Evolutionary conservation across 1,140 invertebrate genomes (phyloP).

Genomic region (Elymnias hypermnestra): DNA sequence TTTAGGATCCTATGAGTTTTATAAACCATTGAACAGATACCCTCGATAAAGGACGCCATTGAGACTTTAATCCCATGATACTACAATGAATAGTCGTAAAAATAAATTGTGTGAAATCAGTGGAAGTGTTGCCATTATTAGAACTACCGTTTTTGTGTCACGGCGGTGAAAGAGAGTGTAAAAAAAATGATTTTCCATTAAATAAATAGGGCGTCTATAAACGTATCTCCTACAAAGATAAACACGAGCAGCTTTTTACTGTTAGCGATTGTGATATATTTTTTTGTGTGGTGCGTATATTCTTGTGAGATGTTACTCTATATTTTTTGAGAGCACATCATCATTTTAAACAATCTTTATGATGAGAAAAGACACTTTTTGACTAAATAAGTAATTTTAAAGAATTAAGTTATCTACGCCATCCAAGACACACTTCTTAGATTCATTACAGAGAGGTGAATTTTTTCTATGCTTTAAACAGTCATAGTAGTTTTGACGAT

Average conservation of each 20-base stretch:
- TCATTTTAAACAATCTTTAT: no score
- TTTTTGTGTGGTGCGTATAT: not conserved
- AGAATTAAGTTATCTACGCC: no score
- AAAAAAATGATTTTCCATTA: not conserved
- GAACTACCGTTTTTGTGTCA: not conserved
- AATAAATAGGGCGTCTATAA: not conserved
- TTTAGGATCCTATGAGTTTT: not conserved
- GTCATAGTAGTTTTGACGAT: no score
- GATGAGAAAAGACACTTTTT: no score
- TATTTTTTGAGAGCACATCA: no score
- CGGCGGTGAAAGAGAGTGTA: not conserved
- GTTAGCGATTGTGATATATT: not conserved
- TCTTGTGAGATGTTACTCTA: not conserved
- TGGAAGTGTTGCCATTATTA: not conserved
- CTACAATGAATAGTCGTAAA: not conserved
- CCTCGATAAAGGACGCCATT: not conserved
- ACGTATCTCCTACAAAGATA: conserved; percentile 1
- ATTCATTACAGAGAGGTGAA: no score
- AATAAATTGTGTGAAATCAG: conserved; percentile 6
- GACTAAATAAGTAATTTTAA: no score
- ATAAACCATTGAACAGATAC: not conserved
- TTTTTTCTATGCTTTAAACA: no score
- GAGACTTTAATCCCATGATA: not conserved
- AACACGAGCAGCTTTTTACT: not conserved
- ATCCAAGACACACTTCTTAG: no score